Base-by-base conservation (phyloP, 2,113 vertebrate genomes). In the Barnardius zonarius region DNA sequence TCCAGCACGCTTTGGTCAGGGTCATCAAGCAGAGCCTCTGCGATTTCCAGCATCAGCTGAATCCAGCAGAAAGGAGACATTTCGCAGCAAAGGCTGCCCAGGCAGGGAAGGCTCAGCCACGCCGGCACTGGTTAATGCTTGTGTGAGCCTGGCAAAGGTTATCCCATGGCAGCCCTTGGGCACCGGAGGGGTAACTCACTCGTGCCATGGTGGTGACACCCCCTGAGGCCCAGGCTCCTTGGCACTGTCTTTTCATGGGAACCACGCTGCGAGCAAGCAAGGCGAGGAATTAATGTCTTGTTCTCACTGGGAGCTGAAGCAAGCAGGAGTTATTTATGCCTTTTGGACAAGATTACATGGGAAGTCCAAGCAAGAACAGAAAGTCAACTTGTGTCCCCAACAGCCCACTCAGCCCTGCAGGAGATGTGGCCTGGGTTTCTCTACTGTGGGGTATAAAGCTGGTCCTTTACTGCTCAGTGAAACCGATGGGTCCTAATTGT, bases 181-280 rank as follows among this genome's bases (percentile, higher is more conserved):
- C 1, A 1, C 8, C 4, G 25, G 33, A 63, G 68, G 25, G 61
- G 20, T 18, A 80, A 44, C 39, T 63, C 17, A 7, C 16, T 46
- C 3, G 1, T 64, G 27, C 67, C 11, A 0, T 5, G 28, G 9
- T 4, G 12, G 33, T 48, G 92, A 59, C 73, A 51, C 0, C 28
- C 39, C 17, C 7, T 6, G 54, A 55, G 39, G 30, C 35, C 33
- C 64, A 63, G 39, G 70, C 13, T 79, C 22, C 61, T 57, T 25
- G 37, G 18, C 37, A 11, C n/a, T 43, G n/a, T 46, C 49, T 44
- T 92, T 62, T 41, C 68, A 33, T 1, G 4, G 31, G 23, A 86
- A 75, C 59, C 41, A 57, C 68, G 30, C 41, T 0, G 0, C 0
- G 0, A 73, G 19, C 30, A 37, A 62, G 62, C 1, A 1, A 72